Percentiles rank a stretch among this genome's conserved stretches.
These are phyloP conservation scores for Masticophis lateralis DNA, from an alignment of 2,797 vertebrate species.

Conservation along the genomic window DNA sequence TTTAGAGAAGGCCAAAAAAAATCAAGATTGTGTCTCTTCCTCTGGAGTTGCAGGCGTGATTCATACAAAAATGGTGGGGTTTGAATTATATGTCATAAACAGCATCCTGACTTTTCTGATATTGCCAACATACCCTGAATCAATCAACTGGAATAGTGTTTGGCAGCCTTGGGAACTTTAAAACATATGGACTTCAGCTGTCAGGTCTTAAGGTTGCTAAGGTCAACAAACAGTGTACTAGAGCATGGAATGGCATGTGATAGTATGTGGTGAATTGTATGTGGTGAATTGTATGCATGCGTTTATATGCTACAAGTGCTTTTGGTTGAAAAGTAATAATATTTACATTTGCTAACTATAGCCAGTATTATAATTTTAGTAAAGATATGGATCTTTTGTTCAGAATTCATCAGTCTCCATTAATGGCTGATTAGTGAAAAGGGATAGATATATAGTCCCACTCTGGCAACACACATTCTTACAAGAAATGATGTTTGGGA, in stretches of 20 bases:
- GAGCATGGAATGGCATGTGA: background rate
- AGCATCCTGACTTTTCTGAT: background rate
- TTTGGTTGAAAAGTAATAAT: slow-evolving; percentile 56
- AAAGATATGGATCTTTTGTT: slow-evolving; percentile 46
- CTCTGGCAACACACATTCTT: slow-evolving; percentile 29
- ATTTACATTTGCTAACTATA: slow-evolving; percentile 57
- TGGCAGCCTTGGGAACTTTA: background rate
- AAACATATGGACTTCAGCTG: background rate
- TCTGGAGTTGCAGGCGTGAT: background rate
- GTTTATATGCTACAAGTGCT: slow-evolving; percentile 62
- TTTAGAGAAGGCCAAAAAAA: background rate
- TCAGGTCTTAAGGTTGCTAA: background rate
- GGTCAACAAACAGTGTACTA: background rate
- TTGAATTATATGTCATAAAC: background rate
- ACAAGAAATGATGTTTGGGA: background rate
- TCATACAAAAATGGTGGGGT: background rate
- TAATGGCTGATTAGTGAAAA: slow-evolving; percentile 52
- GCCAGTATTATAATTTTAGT: slow-evolving; percentile 50
- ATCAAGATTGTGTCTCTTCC: background rate
- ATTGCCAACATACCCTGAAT: background rate
- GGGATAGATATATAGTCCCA: background rate
- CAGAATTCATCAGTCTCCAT: slow-evolving; percentile 45
- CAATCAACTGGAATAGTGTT: background rate
- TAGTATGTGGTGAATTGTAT: slow-evolving; percentile 49
- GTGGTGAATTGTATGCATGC: slow-evolving; percentile 53